A percentile compares a stretch with the other conserved stretches of the same genome.
Conservation (phyloP, 2,797 vertebrate species). For the Emys orbicularis region DNA sequence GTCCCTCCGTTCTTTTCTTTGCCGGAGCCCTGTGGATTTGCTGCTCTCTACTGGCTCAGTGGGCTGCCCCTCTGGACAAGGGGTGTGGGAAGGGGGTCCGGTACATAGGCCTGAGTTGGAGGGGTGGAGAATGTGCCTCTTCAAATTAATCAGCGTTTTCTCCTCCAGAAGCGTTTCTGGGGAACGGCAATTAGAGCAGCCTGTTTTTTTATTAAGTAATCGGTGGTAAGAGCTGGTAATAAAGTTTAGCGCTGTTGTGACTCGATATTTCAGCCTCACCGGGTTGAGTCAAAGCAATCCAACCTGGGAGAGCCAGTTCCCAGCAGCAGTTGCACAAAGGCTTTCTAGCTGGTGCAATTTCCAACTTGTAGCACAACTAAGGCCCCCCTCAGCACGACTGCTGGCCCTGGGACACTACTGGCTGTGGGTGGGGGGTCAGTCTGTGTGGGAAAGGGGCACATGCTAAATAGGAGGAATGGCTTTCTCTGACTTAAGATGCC, state of each 20-base stretch:
- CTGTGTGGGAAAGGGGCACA: neutral
- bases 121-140: slow-evolving; percentile 77
- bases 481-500: neutral
- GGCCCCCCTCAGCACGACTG: neutral
- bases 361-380: fast-evolving
- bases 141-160: slow-evolving; percentile 81
- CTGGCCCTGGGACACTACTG: neutral
- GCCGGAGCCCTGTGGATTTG: neutral
- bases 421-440: neutral
- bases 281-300: slow-evolving; percentile 82
- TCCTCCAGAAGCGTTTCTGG: slow-evolving; percentile 84
- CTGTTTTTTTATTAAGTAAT: slow-evolving; percentile 85
- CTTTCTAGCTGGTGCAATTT: neutral
- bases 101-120: slow-evolving; percentile 81
- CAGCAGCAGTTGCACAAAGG: neutral
- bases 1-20: slow-evolving; percentile 50
- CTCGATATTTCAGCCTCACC: slow-evolving; percentile 83
- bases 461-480: neutral
- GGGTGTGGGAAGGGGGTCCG: slow-evolving; percentile 77
- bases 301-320: slow-evolving; percentile 68
- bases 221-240: slow-evolving; percentile 85
- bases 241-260: slow-evolving; percentile 84
- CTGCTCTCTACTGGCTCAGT: slow-evolving; percentile 82
- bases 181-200: slow-evolving; percentile 95
- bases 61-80: slow-evolving; percentile 17